Conservation (phyloP, 2,888 invertebrate species). For the Parasteatoda lunata region DNA sequence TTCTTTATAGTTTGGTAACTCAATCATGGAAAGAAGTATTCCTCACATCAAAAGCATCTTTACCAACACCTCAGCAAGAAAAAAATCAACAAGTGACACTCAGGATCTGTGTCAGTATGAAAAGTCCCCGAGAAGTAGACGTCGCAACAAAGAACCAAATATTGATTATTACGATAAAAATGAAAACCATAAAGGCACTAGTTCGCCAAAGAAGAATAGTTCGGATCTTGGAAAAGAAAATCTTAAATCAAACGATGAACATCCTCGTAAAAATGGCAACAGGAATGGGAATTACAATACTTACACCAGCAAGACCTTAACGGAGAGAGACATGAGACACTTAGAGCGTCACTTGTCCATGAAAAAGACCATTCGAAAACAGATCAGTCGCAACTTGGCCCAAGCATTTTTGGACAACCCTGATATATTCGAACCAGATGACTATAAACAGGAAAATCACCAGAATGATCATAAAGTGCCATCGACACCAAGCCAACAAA, state of each 20-base stretch:
- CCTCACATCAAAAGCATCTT: conserved; percentile 66
- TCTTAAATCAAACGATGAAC: conserved; percentile 9
- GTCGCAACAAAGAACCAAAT: conserved; percentile 17
- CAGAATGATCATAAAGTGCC: conserved; percentile 37
- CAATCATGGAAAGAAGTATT: conserved; percentile 61
- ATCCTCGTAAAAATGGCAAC: not conserved
- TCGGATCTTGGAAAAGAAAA: conserved; percentile 25
- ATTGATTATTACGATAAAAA: conserved; percentile 33
- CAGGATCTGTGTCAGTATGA: conserved; percentile 66
- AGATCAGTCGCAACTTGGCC: conserved; percentile 87
- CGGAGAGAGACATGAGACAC: conserved; percentile 78
- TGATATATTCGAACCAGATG: conserved; percentile 50
- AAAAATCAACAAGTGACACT: conserved; percentile 55
- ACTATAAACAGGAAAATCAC: conserved; percentile 25
- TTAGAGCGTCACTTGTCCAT: conserved; percentile 87
- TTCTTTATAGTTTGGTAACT: too few species aligned
- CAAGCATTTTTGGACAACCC: conserved; percentile 75
- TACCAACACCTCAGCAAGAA: conserved; percentile 44
- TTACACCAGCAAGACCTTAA: conserved; percentile 66
- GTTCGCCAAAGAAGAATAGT: conserved; percentile 23
- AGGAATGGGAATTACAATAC: conserved; percentile 51
- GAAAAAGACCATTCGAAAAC: conserved; percentile 90
- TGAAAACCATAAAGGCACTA: not conserved
- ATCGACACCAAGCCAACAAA: not conserved
- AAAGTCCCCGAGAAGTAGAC: conserved; percentile 55